Evolutionary conservation across 2,113 vertebrate species (phyloP), one percentile per base, ranked within the genome.

Genomic region (Eclectus roratus): DNA sequence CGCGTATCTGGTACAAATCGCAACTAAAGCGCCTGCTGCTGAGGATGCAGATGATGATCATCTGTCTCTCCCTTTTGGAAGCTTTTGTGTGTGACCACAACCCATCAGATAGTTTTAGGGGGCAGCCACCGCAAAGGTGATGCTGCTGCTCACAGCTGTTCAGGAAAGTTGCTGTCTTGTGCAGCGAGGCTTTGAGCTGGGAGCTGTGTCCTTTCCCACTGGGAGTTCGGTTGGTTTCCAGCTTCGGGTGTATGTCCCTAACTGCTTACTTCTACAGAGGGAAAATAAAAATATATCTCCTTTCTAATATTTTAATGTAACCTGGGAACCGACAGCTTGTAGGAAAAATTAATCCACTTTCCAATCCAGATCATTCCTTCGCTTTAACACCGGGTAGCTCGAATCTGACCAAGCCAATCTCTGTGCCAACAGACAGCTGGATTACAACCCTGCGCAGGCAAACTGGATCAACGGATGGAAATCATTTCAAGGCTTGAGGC

Each of bases 1-100:
- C 17, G 6, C 1, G 2, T 56, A 23, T 1, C 33, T n/a, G 29
- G 52, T 52, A 14, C 11, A 72, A n/a, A 55, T n/a, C 0, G 0
- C 61, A 78, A 27, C 7, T 11, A 61, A 33, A 3, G 29, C 35
- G 33, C 29, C 33, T 1, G 0, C 28, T 43, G 70, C 74, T 1
- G 4, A 50, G 43, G 74, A 46, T 35, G 63, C 50, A 37, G 37
- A 50, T 71, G 31, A 24, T 2, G 3, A 8, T 58, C 1, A 1
- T 23, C 9, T n/a, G 33, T 58, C 55, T n/a, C 55, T n/a, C 33
- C 52, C 6, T 46, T 35, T 23, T 17, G 24, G 52, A 33, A 61
- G 28, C 23, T n/a, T 44, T 24, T 14, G 27, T n/a, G 16, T 3
- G 9, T n/a, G 8, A 37, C 6, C 2, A 0, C 15, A 53, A 14